These are phyloP conservation scores for Elegia similella DNA, from an alignment of 2,888 invertebrate genomes.

Conservation along the genomic window DNA sequence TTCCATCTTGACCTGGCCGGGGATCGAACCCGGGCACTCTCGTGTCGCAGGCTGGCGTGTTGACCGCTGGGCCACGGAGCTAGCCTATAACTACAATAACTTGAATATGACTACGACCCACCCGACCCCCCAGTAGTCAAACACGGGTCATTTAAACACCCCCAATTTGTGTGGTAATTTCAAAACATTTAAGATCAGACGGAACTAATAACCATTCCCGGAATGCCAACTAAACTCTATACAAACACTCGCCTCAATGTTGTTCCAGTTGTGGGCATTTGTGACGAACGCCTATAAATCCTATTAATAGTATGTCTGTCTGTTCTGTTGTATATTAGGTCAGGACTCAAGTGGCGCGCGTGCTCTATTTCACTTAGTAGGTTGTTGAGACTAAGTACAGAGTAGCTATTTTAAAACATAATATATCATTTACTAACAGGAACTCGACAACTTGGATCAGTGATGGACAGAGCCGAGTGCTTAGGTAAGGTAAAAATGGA, in stretches of 20 bases:
- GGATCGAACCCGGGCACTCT: too few relatives aligned
- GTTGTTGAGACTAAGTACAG: conserved; percentile 8
- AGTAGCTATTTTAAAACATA: not conserved
- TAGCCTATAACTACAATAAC: too few relatives aligned
- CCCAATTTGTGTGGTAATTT: not conserved
- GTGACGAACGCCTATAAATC: conserved; percentile 36
- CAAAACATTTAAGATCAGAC: conserved; percentile 10
- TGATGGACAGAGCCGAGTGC: too few relatives aligned
- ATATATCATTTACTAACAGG: not conserved
- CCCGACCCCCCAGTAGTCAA: conserved; percentile 1
- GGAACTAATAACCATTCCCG: conserved; percentile 5
- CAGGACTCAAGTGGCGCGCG: conserved; percentile 34
- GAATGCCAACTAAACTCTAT: not conserved
- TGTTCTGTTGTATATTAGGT: conserved; percentile 32
- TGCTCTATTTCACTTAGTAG: conserved; percentile 8
- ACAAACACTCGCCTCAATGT: conserved; percentile 35
- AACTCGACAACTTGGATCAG: too few relatives aligned
- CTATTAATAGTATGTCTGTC: conserved; percentile 33
- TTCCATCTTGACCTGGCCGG: too few relatives aligned
- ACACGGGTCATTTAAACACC: not conserved
- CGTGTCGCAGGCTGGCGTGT: too few relatives aligned
- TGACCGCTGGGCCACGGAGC: too few relatives aligned
- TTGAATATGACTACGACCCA: too few relatives aligned
- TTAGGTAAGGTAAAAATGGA: too few relatives aligned
- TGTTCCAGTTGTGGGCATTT: conserved; percentile 40